These are phyloP conservation scores for Nezara viridula DNA, from an alignment of 2,888 invertebrate species.

Conservation along the genomic window DNA sequence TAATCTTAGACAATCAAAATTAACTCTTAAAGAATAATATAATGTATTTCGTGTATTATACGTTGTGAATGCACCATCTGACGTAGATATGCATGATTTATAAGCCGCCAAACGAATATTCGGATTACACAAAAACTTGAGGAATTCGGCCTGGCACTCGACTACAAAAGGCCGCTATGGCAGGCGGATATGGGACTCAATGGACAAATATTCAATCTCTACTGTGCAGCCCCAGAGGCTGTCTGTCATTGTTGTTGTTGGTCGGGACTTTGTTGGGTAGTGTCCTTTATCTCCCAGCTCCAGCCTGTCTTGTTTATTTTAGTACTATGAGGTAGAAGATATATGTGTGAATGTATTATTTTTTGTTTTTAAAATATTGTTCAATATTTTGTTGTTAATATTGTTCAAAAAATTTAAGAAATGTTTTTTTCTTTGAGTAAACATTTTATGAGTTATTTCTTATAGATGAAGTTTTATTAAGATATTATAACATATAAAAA, in stretches of 20 bases:
- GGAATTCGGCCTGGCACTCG: not conserved
- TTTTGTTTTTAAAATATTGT: too few relatives aligned
- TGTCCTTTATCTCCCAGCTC: not conserved
- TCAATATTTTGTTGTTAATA: too few relatives aligned
- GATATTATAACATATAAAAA: too few relatives aligned
- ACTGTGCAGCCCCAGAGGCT: not conserved
- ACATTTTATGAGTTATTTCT: too few relatives aligned
- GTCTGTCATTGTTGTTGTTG: slow-evolving; percentile 24
- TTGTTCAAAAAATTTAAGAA: too few relatives aligned
- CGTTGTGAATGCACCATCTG: not conserved
- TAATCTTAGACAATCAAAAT: too few relatives aligned
- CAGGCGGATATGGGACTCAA: not conserved
- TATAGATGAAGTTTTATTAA: too few relatives aligned
- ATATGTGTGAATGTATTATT: too few relatives aligned
- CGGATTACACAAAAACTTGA: not conserved
- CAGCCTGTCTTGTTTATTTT: not conserved
- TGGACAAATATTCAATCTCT: slow-evolving; percentile 28
- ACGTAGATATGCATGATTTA: not conserved
- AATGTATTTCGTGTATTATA: not conserved
- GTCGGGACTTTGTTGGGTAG: not conserved
- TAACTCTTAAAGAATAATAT: too few relatives aligned
- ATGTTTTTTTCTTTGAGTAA: too few relatives aligned
- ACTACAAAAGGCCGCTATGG: not conserved
- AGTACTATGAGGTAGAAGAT: not conserved
- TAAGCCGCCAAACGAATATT: not conserved